Base-by-base conservation (phyloP, 2,888 invertebrate genomes). In the Dermolepida albohirtum region DNA sequence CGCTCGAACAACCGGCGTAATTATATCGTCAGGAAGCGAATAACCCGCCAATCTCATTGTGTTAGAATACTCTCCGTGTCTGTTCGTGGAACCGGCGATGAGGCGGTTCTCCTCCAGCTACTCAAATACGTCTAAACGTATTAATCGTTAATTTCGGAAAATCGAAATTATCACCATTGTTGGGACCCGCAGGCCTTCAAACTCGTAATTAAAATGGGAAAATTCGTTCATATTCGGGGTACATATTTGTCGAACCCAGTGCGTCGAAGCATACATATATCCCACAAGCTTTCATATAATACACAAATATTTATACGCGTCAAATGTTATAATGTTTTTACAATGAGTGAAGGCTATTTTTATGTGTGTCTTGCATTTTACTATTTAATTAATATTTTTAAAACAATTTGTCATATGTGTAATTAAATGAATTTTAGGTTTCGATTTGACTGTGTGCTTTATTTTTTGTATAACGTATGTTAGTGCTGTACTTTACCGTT, bases 1-100 rank as follows among this genome's bases (percentile, higher is more conserved):
- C 79, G 82, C 81, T 81, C 75, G 77, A 80, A 76, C 81, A 79
- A 79, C 79, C 79, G 78, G 76, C 74, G 74, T 80, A 80, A 80
- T 80, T 79, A 76, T 72, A 74, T 72, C 59, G 59, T 17, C 14
- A 40, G 54, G 54, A 70, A 62, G 69, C 65, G 49, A 44, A 64
- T 64, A 27, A 29, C 51, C 54, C 64, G 44, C 50, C 54, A 65
- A 59, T 54, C 62, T 63, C 63, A 67, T 63, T 67, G 57, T 66
- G 14, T 40, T 40, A 29, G 34, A 12, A 29, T 63, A 27, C 49
- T 49, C 12, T 54, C 52, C 54, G 7, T 40, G 16, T 16, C 51
- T 29, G 27, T 1, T 8, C 29, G 8, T n/a, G 12, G 10, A 50
- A 27, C 10, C 50, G 27, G 1, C n/a, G 54, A 39, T 10, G 54